phyloP scores from a whole-genome alignment of 2,113 vertebrate species.

The Otocyon megalotis region DNA sequence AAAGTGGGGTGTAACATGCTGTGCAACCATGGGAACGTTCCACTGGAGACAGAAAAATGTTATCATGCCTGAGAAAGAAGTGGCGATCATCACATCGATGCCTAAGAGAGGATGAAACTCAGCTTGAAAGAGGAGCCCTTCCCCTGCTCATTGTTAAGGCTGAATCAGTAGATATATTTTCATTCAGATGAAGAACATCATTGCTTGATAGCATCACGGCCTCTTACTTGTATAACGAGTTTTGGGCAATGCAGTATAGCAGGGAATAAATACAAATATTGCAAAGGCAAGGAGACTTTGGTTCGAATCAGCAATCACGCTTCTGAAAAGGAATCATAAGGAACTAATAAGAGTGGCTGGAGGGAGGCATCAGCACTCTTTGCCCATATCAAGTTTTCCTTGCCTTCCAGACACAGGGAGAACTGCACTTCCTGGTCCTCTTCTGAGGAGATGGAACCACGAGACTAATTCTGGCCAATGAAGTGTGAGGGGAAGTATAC shows the following conservation, averaged over 20 bases:
- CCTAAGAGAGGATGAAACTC: not conserved
- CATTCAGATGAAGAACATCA: not conserved
- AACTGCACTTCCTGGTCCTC: not conserved
- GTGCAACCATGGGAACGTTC: not conserved
- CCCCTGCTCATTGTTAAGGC: not conserved
- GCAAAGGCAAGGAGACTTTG: not conserved
- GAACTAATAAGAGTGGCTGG: not conserved
- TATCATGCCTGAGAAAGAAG: not conserved
- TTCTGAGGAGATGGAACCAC: not conserved
- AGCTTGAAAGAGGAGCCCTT: not conserved
- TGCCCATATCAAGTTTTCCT: not conserved
- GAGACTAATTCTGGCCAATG: not conserved
- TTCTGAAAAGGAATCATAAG: not conserved
- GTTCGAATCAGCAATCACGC: no score
- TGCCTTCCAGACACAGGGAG: not conserved
- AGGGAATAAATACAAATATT: not conserved
- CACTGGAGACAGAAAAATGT: not conserved
- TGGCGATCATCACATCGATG: not conserved
- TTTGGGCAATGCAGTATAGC: not conserved
- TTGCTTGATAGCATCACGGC: not conserved
- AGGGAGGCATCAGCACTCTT: not conserved
- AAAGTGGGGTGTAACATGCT: not conserved
- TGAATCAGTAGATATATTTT: not conserved
- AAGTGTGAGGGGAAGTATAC: not conserved
- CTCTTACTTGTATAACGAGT: not conserved